phyloP scores from a whole-genome alignment of 2,113 vertebrate genomes.

The Prinia subflava region DNA sequence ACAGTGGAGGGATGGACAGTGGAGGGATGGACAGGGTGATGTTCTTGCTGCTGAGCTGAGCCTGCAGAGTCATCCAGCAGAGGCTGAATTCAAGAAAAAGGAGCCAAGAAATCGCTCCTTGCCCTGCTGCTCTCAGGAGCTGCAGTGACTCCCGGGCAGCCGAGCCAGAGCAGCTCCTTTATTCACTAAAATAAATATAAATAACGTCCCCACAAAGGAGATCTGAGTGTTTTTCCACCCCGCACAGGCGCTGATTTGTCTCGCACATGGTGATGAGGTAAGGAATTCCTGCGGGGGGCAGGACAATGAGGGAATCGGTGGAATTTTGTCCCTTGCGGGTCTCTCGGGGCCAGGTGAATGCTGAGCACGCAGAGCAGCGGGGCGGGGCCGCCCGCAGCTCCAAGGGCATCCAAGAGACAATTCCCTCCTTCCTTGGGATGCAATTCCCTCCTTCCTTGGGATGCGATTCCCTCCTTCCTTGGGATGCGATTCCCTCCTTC shows the following conservation, averaged over 20 bases:
- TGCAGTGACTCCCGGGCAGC: not conserved
- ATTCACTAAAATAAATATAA: not conserved
- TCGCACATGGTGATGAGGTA: not conserved
- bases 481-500: too few relatives aligned
- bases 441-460: too few relatives aligned
- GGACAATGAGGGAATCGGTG: not conserved
- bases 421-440: not conserved
- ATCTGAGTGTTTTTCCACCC: not conserved
- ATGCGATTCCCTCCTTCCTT: too few relatives aligned
- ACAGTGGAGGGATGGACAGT: accelerated
- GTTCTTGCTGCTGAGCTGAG: accelerated
- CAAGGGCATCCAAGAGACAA: not conserved
- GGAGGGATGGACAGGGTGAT: too few relatives aligned
- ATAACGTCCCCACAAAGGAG: not conserved
- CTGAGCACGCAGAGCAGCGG: not conserved
- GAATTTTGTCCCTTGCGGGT: not conserved
- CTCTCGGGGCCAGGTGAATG: not conserved
- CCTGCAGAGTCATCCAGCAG: not conserved
- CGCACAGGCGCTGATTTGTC: not conserved
- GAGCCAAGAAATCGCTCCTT: not conserved
- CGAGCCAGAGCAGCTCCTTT: not conserved
- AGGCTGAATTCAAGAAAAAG: not conserved
- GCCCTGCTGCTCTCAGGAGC: not conserved
- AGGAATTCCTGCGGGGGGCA: not conserved
- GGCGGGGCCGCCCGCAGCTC: not conserved